Percentiles rank a stretch among this genome's conserved stretches.
Conservation (phyloP, 2,888 invertebrate species). For the Pammene fasciana region DNA sequence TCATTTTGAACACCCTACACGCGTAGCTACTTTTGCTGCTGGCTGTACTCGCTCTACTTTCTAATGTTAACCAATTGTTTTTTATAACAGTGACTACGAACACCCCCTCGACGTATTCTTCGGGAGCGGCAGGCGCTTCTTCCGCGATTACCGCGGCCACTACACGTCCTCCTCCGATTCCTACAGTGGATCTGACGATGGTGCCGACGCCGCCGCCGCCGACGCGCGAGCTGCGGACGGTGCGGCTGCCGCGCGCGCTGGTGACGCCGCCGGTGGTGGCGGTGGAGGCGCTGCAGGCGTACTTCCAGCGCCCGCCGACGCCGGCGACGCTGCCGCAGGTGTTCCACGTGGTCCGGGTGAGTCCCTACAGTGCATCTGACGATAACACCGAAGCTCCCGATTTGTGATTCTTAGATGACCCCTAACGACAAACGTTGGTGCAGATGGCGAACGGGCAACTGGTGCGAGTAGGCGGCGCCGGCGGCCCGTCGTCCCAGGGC, state of each 20-base stretch:
- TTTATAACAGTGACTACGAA: slow-evolving; percentile 29
- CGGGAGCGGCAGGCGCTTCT: slow-evolving; percentile 41
- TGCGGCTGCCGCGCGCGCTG: slow-evolving; percentile 29
- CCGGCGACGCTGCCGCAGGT: slow-evolving; percentile 17
- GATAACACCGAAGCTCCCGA: too few species aligned
- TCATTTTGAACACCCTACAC: too few species aligned
- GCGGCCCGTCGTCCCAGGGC: slow-evolving; percentile 57
- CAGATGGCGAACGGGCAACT: slow-evolving; percentile 44
- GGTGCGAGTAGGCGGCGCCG: slow-evolving; percentile 43
- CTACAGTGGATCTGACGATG: slow-evolving; percentile 64
- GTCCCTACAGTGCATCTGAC: neutral
- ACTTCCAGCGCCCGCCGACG: slow-evolving; percentile 9
- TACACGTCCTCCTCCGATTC: slow-evolving; percentile 44
- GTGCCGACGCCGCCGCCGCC: slow-evolving; percentile 48
- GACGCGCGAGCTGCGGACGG: slow-evolving; percentile 39
- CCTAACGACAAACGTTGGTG: neutral
- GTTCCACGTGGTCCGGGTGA: slow-evolving; percentile 32
- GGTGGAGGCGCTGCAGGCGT: slow-evolving; percentile 5
- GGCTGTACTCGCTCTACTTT: too few species aligned
- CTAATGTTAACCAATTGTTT: neutral
- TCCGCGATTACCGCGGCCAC: slow-evolving; percentile 11
- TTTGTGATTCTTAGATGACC: too few species aligned
- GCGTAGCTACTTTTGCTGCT: too few species aligned
- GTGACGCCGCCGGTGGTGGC: slow-evolving; percentile 32
- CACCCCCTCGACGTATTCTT: slow-evolving; percentile 25